A percentile compares a stretch with the other conserved stretches of the same genome.
Evolutionary conservation across 1,140 invertebrate species (phyloP).

Genomic region (Cydia fagiglandana): DNA sequence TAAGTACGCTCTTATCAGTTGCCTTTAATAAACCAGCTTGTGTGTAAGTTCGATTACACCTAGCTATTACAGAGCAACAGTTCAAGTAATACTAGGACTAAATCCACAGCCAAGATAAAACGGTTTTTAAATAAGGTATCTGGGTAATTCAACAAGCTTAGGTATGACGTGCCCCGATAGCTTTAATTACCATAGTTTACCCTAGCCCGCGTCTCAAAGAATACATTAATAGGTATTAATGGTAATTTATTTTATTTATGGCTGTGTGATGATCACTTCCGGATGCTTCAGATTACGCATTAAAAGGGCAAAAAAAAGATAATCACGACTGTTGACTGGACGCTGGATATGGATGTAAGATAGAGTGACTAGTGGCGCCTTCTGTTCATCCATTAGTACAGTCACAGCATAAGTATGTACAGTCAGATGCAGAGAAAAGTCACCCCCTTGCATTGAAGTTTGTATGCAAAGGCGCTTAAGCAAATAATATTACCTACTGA

Average conservation of each 20-base stretch:
- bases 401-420: too few relatives aligned
- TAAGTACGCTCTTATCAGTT: too few relatives aligned
- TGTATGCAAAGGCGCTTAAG: too few relatives aligned
- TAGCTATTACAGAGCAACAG: background rate
- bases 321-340: background rate
- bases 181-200: constrained; percentile 31
- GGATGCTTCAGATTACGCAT: constrained; percentile 15
- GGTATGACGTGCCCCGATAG: background rate
- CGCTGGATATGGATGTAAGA: background rate
- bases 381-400: background rate
- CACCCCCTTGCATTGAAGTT: too few relatives aligned
- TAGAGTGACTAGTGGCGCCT: background rate
- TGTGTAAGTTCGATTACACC: too few relatives aligned
- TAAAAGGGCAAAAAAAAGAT: constrained; percentile 8
- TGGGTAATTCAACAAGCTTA: background rate
- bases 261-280: constrained; percentile 22
- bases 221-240: constrained; percentile 29
- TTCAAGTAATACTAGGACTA: background rate
- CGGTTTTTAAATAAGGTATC: background rate
- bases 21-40: too few relatives aligned
- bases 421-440: too few relatives aligned
- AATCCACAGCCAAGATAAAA: background rate
- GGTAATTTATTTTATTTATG: constrained; percentile 28
- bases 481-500: too few relatives aligned
- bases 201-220: background rate